Evolutionary conservation across 2,888 invertebrate genomes (phyloP), one percentile per base, ranked within the genome.

Genomic region (Ormyrus nitidulus): DNA sequence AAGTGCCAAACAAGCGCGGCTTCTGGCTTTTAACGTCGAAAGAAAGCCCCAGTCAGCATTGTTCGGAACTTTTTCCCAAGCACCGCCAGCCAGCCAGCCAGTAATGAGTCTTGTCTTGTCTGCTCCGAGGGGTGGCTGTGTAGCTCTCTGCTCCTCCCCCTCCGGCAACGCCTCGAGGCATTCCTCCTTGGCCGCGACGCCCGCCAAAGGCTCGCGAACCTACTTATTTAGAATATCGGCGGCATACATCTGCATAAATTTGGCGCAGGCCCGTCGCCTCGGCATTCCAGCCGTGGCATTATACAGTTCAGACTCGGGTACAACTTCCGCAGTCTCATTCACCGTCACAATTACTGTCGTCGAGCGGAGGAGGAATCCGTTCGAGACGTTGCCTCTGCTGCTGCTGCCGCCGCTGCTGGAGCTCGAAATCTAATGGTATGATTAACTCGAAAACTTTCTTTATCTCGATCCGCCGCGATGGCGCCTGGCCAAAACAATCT

Each of bases 191-290:
- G 34, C 34, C 34, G 34, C 34, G 34, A 34, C 34, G 34, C 34
- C 34, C 48, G 64, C 49, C 58, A 46, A 66, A 51, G 64, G n/a
- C 46, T 62, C n/a, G 51, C 51, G 83, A 84, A 87, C 86, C 89
- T 89, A 89, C 90, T 90, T 90, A 90, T 90, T 90, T 90, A 89
- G 89, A 90, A 90, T 89, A 90, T 90, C 88, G 89, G 86, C 83
- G 85, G 90, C 90, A 90, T 90, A 87, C 87, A 90, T 90, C 88
- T 90, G 90, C 90, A 90, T 90, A 89, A 88, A 90, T 90, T 89
- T 86, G 85, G 86, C 84, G 83, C 90, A 90, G 90, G 88, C 86
- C 34, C 34, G 34, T 86, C 86, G 85, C 83, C 83, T 51, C 13
- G 86, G 85, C 85, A 89, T 88, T 86, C 87, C 85, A 4, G 49